Evolutionary conservation across 2,888 invertebrate species (phyloP).

Genomic region (Drosophila acutilabella): DNA sequence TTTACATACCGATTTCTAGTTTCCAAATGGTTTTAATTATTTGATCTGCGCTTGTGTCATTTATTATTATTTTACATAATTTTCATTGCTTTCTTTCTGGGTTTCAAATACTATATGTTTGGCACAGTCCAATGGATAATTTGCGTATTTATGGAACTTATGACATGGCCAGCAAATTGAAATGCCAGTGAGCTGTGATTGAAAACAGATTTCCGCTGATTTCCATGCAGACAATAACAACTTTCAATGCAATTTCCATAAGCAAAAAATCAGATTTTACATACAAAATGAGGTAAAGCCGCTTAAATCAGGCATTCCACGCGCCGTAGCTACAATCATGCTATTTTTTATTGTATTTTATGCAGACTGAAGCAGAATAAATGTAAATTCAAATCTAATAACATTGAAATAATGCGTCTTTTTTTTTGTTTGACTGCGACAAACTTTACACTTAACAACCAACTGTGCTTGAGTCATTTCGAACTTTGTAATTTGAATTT

Average conservation of each 20-base stretch:
- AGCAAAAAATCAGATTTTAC: constrained; percentile 26
- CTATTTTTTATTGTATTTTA: neutral
- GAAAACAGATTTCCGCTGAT: constrained; percentile 50
- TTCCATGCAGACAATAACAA: constrained; percentile 23
- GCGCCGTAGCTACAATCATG: neutral
- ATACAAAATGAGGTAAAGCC: constrained; percentile 27
- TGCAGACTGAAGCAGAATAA: neutral
- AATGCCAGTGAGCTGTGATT: constrained; percentile 39
- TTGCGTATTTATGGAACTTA: constrained; percentile 30
- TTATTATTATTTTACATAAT: constrained; percentile 34
- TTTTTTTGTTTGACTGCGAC: constrained; percentile 1
- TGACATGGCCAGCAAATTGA: constrained; percentile 20
- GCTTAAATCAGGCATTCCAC: neutral
- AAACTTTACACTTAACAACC: constrained; percentile 34
- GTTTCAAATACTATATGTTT: neutral
- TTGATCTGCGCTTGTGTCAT: constrained; percentile 5
- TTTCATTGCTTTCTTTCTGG: constrained; percentile 10
- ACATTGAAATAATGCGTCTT: constrained; percentile 4
- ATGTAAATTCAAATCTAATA: constrained; percentile 7
- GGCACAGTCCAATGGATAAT: constrained; percentile 17
- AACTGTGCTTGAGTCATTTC: constrained; percentile 48
- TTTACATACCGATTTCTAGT: constrained; percentile 28
- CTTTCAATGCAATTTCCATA: constrained; percentile 7
- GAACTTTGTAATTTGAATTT: constrained; percentile 71
- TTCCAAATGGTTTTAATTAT: constrained; percentile 12